Percentiles rank a stretch among this genome's conserved stretches.
Conservation (phyloP, 2,797 vertebrate genomes). For the Myotis findleyi region DNA sequence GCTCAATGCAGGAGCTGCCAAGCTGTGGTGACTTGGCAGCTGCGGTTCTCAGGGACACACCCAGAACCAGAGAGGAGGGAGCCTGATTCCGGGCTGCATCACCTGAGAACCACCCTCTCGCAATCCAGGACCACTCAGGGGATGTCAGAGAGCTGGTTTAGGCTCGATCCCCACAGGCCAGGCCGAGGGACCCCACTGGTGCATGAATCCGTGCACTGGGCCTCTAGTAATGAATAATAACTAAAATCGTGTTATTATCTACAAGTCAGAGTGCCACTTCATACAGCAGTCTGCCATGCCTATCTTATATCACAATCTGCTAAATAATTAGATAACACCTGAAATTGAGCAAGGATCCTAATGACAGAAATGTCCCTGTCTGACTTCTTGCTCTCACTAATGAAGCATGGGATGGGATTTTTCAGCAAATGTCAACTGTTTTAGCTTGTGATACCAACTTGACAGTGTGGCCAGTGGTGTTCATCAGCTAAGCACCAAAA, state of each 20-base stretch:
- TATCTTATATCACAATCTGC: background rate
- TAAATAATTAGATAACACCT: background rate
- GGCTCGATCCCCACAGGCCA: too few relatives aligned
- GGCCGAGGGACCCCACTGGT: too few relatives aligned
- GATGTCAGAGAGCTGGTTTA: too few relatives aligned
- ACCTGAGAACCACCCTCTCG: too few relatives aligned
- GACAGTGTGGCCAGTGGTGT: background rate
- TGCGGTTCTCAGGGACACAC: too few relatives aligned
- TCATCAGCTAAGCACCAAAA: background rate
- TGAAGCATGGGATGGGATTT: background rate
- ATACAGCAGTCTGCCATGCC: background rate
- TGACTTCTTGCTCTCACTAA: background rate
- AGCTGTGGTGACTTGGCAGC: too few relatives aligned
- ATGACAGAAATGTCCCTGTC: background rate
- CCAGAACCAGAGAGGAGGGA: too few relatives aligned
- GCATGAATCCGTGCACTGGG: too few relatives aligned
- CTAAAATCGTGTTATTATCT: background rate
- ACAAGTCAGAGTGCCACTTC: background rate
- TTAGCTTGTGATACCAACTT: background rate
- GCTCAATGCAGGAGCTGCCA: too few relatives aligned
- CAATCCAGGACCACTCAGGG: too few relatives aligned
- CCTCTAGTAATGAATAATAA: background rate
- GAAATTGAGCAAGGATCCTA: conserved; percentile 15
- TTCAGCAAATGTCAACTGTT: background rate
- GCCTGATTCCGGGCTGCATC: too few relatives aligned